Evolutionary conservation across 2,888 invertebrate genomes (phyloP), one percentile per base, ranked within the genome.

Genomic region (Lacanobia wlatinum): DNA sequence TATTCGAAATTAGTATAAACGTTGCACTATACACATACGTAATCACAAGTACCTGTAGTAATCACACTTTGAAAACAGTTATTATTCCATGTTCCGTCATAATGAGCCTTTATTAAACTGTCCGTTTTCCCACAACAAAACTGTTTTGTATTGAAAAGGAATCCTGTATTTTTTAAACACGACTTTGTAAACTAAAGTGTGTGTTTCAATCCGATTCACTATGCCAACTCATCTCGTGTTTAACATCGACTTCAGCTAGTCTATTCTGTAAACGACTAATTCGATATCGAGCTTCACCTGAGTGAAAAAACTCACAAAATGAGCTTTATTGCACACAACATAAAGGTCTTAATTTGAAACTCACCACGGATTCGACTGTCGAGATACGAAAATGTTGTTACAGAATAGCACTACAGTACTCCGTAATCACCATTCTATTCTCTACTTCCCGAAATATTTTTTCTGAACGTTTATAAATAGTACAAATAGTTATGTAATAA

Each of bases 381-480:
- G n/a, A n/a, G n/a, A n/a, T n/a, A n/a, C n/a, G n/a, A n/a, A n/a
- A n/a, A n/a, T n/a, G n/a, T n/a, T n/a, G n/a, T n/a, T n/a, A n/a
- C n/a, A n/a, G n/a, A n/a, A n/a, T n/a, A n/a, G n/a, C n/a, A n/a
- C n/a, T 6, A 60, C 14, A 62, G 23, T 48, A 14, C 50, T 23
- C 38, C 4, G 38, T 73, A 60, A 64, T 76, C 50, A 63, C 40
- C 12, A n/a, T n/a, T 73, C 14, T 28, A 53, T 28, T 55, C n/a
- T 43, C n/a, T 18, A 28, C 50, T 28, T 40, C 43, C 50, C 38
- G 12, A 63, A 63, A 50, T 38, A 21, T 66, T 46, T 58, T 59
- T 74, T 43, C 16, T 34, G 21, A 8, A 18, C 5, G 59, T 76
- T 75, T 56, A 66, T n/a, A 76, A 78, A 81, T 78, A 78, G 34